Evolutionary conservation across 2,113 vertebrate genomes (phyloP).

Genomic region (Mus spicilegus): DNA sequence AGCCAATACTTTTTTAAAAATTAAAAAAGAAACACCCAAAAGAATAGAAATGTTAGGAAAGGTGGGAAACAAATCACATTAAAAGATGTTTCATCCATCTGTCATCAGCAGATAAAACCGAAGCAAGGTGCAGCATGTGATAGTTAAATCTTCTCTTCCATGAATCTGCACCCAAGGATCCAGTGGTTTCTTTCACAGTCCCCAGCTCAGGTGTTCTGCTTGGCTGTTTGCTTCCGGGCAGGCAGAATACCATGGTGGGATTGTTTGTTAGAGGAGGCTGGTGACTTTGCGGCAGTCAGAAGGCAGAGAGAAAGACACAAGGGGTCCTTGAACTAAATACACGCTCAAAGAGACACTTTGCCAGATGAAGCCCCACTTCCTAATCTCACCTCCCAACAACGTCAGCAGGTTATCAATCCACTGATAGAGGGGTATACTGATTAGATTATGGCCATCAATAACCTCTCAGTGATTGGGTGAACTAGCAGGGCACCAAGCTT

Average conservation of each 20-base stretch:
- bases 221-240: background rate
- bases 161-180: background rate
- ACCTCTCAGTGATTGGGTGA: background rate
- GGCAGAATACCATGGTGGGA: background rate
- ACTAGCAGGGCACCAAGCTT: background rate
- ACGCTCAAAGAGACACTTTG: background rate
- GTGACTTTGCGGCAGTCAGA: background rate
- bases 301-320: background rate
- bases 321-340: background rate
- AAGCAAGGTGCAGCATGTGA: background rate
- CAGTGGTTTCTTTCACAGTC: background rate
- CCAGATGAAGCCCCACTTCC: background rate
- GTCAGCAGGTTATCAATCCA: background rate
- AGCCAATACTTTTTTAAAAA: background rate
- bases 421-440: too few species aligned
- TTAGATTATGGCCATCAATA: background rate
- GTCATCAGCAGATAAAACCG: background rate
- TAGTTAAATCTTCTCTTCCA: background rate
- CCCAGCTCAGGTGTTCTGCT: background rate
- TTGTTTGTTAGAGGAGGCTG: background rate
- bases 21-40: too few species aligned
- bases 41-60: conserved; percentile 1
- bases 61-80: background rate
- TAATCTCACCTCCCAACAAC: background rate
- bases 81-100: background rate